These are phyloP conservation scores for Trichogramma pretiosum DNA, from an alignment of 1,140 invertebrate species.

Conservation along the genomic window DNA sequence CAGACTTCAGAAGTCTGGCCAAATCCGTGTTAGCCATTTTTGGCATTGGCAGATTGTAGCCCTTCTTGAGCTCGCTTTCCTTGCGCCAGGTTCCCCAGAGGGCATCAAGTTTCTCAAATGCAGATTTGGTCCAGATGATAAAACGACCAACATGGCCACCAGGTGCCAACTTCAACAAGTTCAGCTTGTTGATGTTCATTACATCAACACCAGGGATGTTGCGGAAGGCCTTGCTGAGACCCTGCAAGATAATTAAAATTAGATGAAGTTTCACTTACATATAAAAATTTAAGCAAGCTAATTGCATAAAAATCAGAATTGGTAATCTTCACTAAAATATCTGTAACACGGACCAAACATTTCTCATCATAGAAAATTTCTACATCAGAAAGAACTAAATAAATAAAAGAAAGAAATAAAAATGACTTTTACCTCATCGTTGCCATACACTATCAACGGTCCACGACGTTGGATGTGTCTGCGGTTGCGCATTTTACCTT, in stretches of 20 bases:
- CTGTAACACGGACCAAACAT: conserved; percentile 31
- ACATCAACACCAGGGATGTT: conserved; percentile 97
- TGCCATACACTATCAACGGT: conserved; percentile 89
- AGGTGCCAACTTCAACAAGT: conserved; percentile 92
- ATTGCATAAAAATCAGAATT: conserved; percentile 22
- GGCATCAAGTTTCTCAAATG: conserved; percentile 81
- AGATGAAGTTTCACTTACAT: too few species aligned
- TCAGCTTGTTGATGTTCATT: conserved; percentile 86
- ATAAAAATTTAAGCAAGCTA: not conserved
- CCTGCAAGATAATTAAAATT: conserved; percentile 53
- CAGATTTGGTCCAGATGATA: conserved; percentile 96
- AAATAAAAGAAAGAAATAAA: not conserved
- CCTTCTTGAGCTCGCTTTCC: conserved; percentile 78
- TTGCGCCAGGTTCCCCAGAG: conserved; percentile 94
- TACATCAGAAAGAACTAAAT: too few species aligned
- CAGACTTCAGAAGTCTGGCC: conserved; percentile 80
- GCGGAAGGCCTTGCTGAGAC: conserved; percentile 88
- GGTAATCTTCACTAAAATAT: conserved; percentile 4
- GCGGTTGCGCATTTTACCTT: conserved; percentile 98
- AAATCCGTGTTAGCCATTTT: conserved; percentile 98
- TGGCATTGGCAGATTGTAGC: conserved; percentile 88
- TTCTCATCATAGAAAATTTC: conserved; percentile 27
- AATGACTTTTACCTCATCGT: conserved; percentile 63
- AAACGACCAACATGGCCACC: conserved; percentile 97
- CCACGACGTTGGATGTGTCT: conserved; percentile 90